Percentiles rank a stretch among this genome's conserved stretches.
Conservation (phyloP, 2,797 vertebrate species). For the Sebastes glaucus region DNA sequence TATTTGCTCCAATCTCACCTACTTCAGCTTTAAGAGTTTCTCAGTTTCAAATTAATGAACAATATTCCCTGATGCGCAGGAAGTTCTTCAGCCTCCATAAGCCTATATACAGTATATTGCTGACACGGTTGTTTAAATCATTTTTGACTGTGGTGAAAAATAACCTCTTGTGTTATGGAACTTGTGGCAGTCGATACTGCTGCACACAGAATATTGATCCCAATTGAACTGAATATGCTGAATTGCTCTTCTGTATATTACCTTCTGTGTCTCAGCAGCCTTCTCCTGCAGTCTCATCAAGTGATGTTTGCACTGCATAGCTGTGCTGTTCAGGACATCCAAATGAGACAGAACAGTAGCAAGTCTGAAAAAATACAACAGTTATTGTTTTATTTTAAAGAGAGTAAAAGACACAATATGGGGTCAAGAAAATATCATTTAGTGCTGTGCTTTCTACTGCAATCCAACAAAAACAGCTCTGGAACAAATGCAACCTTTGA, state of each 20-base stretch:
- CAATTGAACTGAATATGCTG: neutral
- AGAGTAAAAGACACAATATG: neutral
- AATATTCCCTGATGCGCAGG: neutral
- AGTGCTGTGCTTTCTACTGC: neutral
- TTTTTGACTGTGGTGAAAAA: conserved; percentile 13
- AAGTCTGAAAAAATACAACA: conserved; percentile 39
- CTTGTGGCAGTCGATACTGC: neutral
- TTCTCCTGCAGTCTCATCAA: conserved; percentile 50
- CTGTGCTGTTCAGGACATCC: conserved; percentile 64
- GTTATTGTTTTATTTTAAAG: neutral
- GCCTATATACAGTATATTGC: neutral
- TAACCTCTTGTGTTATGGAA: neutral
- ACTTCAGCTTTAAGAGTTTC: neutral
- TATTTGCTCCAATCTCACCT: too few relatives aligned
- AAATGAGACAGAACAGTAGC: conserved; percentile 52
- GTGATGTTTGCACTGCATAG: conserved; percentile 40
- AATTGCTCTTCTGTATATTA: conserved; percentile 25
- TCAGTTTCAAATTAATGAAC: neutral
- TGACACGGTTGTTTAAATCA: neutral
- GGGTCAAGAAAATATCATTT: neutral
- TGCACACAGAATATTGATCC: neutral
- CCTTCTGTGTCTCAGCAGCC: conserved; percentile 70
- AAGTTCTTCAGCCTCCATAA: neutral
- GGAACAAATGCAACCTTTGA: neutral
- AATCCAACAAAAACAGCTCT: neutral